Evolutionary conservation across 92 coral and sea anemone species (phyloP).

Genomic region (Muricea muricata): DNA sequence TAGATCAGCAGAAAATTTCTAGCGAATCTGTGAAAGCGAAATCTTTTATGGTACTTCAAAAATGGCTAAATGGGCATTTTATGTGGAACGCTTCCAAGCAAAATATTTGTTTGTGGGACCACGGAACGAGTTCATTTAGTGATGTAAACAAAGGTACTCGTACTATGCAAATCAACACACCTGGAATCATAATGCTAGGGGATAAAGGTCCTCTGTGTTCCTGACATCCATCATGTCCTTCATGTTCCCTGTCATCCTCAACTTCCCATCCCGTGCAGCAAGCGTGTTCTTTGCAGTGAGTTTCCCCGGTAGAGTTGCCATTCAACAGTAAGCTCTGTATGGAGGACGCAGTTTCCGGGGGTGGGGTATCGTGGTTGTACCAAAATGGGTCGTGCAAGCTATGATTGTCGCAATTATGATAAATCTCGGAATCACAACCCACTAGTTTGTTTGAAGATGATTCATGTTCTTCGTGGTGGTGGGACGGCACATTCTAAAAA

Average conservation of each 20-base stretch:
- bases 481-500: neutral
- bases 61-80: no score
- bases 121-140: no score
- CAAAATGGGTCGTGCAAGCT: constrained; percentile 16
- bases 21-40: no score
- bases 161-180: constrained; percentile 50
- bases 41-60: no score
- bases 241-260: constrained; percentile 6
- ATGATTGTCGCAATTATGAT: neutral
- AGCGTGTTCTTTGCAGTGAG: constrained; percentile 5
- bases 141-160: no score
- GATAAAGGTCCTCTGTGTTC: constrained; percentile 12
- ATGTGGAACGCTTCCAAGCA: no score
- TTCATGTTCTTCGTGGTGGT: constrained; percentile 5
- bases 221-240: constrained; percentile 9
- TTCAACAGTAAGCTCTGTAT: constrained; percentile 24
- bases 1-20: no score
- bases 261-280: neutral
- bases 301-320: constrained; percentile 2
- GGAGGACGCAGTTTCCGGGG: constrained; percentile 41
- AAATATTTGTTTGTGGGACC: no score
- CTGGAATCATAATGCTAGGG: constrained; percentile 30
- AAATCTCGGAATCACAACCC: neutral
- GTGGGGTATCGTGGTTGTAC: constrained; percentile 20
- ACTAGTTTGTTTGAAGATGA: neutral